phyloP scores from a whole-genome alignment of 2,797 vertebrate genomes.

The Helicolenus hilgendorfi region DNA sequence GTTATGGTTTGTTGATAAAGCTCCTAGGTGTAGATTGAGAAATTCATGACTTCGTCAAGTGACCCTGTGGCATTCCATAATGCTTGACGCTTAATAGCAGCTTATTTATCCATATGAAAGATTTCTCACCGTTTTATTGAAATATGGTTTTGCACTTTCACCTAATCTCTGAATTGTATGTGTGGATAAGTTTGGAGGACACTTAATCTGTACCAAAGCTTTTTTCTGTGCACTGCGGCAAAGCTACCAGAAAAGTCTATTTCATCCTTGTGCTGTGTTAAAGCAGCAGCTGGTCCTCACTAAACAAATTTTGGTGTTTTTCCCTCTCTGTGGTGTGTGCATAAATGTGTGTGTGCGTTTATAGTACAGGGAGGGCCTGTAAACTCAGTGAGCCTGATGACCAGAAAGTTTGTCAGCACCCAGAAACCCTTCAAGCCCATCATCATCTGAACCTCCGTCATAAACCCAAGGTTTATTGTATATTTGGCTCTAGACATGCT shows the following conservation, averaged over 20 bases:
- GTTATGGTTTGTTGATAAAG: neutral
- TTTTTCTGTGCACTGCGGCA: conserved; percentile 22
- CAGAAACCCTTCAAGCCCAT: conserved; percentile 68
- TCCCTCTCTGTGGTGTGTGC: neutral
- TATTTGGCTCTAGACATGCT: conserved; percentile 53
- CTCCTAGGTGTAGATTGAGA: neutral
- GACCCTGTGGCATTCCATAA: neutral
- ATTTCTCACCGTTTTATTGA: neutral
- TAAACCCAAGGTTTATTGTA: conserved; percentile 77
- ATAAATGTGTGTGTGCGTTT: conserved; percentile 24
- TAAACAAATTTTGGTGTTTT: conserved; percentile 28
- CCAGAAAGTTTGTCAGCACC: conserved; percentile 73
- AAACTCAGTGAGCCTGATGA: conserved; percentile 78
- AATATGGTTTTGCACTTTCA: neutral
- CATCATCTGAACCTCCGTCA: conserved; percentile 76
- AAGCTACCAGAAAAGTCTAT: neutral
- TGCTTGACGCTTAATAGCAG: neutral
- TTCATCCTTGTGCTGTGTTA: conserved; percentile 20
- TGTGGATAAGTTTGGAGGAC: neutral
- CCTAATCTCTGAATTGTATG: conserved; percentile 2
- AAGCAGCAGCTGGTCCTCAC: conserved; percentile 44
- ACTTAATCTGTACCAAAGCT: conserved; percentile 3
- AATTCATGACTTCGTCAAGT: neutral
- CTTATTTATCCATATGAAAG: neutral
- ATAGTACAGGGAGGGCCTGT: conserved; percentile 66